Evolutionary conservation across 2,888 invertebrate genomes (phyloP), one percentile per base, ranked within the genome.

Genomic region (Acronicta aceris): DNA sequence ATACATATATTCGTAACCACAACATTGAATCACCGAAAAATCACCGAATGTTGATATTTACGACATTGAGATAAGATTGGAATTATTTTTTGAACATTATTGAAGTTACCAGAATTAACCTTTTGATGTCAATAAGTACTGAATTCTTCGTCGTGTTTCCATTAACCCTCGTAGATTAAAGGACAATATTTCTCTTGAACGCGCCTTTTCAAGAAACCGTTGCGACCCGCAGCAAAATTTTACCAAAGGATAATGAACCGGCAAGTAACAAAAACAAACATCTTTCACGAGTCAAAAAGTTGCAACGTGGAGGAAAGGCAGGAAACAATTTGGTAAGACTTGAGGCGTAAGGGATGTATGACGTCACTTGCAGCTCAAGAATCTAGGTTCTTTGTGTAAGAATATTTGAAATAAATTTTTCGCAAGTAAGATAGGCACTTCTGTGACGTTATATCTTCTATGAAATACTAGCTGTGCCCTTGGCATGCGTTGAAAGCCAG

Each of bases 221-320:
- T n/a, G 38, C n/a, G n/a, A 38, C 38, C 13, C 38, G 21, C 8
- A 43, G 15, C 21, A 21, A 43, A n/a, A 21, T 45, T 12, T 7
- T 13, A 17, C 8, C 43, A 5, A 47, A 51, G 47, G 27, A 48
- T 36, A 69, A 30, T 56, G 0, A 40, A 57, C 50, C 40, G 30
- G 47, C 36, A 71, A 65, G 21, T 41, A 46, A 65, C 59, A 58
- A 41, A 65, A 71, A 53, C 65, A 53, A n/a, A 38, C 17, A 42
- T 30, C 36, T n/a, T 38, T 12, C 9, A 5, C 8, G 27, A 42
- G 41, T 50, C 46, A 47, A 71, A 69, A 59, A 53, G 42, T 53
- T 50, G 52, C 48, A 65, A 40, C 30, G 12, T n/a, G 43, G 12
- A 65, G 70, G 38, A 46, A 6, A 13, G 27, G 17, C 36, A 41